These are phyloP conservation scores for Aegithalos caudatus DNA, from an alignment of 2,113 vertebrate genomes.

Conservation along the genomic window DNA sequence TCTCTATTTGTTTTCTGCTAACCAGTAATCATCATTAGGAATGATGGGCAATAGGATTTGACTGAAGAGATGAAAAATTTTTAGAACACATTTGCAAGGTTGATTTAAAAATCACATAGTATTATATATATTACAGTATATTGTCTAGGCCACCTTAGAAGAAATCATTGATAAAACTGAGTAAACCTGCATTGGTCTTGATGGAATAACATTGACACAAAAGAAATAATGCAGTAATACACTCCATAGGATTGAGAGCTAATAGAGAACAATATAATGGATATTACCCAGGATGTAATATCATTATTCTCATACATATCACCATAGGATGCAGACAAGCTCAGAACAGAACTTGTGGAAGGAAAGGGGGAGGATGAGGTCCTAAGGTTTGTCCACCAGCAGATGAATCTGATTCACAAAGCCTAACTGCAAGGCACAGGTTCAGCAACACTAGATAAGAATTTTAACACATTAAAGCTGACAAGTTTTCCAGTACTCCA, in stretches of 20 bases:
- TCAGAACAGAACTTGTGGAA: neutral
- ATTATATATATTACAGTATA: constrained; percentile 12
- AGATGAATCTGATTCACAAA: neutral
- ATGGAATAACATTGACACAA: constrained; percentile 3
- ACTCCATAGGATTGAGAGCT: constrained; percentile 29
- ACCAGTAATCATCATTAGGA: neutral
- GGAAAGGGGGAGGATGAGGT: neutral
- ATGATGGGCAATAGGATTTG: neutral
- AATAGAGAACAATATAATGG: constrained; percentile 44
- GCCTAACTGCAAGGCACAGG: neutral
- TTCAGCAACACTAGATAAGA: neutral
- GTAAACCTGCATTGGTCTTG: constrained; percentile 16
- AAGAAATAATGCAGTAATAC: constrained; percentile 41
- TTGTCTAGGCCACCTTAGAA: neutral
- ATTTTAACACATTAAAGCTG: neutral
- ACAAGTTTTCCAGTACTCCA: neutral
- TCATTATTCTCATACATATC: constrained; percentile 8
- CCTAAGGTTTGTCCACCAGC: neutral
- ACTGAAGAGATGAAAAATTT: neutral
- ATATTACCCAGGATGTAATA: constrained; percentile 20
- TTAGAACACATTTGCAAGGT: neutral
- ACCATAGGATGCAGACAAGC: constrained; percentile 8
- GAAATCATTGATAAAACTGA: constrained; percentile 24
- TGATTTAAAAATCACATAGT: constrained; percentile 14
- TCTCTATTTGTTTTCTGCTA: constrained; percentile 7